Percentiles rank a stretch among this genome's conserved stretches.
Evolutionary conservation across 30 jellyfish, hydroid and myxozoan genomes (phyloP).

Genomic region (Turritopsis dohrnii): DNA sequence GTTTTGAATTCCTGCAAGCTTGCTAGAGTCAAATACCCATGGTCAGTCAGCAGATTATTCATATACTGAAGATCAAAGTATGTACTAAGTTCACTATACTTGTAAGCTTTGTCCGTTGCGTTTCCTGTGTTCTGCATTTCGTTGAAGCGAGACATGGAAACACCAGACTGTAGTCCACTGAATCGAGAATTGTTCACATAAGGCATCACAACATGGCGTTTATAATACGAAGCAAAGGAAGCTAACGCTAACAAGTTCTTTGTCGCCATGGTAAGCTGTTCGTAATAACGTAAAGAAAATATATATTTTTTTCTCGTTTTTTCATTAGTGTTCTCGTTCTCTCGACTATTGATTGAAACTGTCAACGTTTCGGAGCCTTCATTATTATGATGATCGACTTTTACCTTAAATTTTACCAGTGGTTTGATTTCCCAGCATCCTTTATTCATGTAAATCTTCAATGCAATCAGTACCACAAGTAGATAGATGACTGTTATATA

Average conservation of each 20-base stretch:
- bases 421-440: neutral
- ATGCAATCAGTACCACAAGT: neutral
- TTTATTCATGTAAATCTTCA: neutral
- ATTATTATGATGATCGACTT: neutral
- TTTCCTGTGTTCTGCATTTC: neutral
- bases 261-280: constrained; percentile 85
- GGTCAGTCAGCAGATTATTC: constrained; percentile 55
- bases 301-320: constrained; percentile 25
- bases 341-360: neutral
- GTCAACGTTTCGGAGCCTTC: neutral
- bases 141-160: constrained; percentile 10
- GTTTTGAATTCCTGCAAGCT: constrained; percentile 42
- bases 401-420: neutral
- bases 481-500: neutral
- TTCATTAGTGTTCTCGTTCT: neutral
- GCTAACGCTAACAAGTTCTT: constrained; percentile 69
- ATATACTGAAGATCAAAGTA: constrained; percentile 58
- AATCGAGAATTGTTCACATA: constrained; percentile 83
- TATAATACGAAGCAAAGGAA: constrained; percentile 64
- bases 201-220: constrained; percentile 75
- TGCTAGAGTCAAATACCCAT: constrained; percentile 78
- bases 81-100: constrained; percentile 50
- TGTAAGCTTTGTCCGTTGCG: constrained; percentile 1
- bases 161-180: constrained; percentile 64
- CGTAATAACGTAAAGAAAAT: constrained; percentile 70